These are phyloP conservation scores for Zaprionus ghesquierei DNA, from an alignment of 1,140 invertebrate species.

Conservation along the genomic window DNA sequence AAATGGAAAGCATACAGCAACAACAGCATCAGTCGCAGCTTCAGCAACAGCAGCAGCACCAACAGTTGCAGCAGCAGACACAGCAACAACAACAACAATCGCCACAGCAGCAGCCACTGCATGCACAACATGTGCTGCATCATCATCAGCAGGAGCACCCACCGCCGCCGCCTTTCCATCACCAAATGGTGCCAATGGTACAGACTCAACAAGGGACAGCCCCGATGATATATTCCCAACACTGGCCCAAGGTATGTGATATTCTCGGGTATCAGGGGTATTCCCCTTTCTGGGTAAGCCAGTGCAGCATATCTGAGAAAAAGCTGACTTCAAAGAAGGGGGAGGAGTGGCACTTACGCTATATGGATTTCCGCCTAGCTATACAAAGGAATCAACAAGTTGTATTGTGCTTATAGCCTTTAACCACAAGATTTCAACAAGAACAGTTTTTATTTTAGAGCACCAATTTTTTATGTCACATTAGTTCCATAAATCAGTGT, in stretches of 20 bases:
- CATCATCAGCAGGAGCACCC: constrained; percentile 47
- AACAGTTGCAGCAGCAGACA: constrained; percentile 1
- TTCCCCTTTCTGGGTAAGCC: not conserved
- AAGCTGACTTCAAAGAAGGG: no score
- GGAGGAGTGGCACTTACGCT: not conserved
- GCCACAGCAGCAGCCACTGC: no score
- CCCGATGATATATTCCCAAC: constrained; percentile 70
- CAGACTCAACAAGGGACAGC: constrained; percentile 55
- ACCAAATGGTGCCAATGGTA: constrained; percentile 60
- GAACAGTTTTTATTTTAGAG: no score
- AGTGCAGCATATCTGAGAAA: no score
- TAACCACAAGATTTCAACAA: no score
- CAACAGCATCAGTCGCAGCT: constrained; percentile 34
- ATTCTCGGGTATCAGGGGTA: not conserved
- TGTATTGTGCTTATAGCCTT: no score
- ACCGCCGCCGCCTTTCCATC: constrained; percentile 23
- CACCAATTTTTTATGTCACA: no score
- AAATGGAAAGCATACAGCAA: constrained; percentile 34
- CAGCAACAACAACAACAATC: constrained; percentile 21
- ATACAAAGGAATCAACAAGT: no score
- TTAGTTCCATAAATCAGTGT: no score
- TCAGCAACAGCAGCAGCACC: constrained; percentile 33
- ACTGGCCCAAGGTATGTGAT: constrained; percentile 60
- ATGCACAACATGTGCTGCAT: constrained; percentile 39
- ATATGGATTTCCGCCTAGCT: not conserved